phyloP scores from a whole-genome alignment of 2,113 vertebrate species.

The Columba janthina region DNA sequence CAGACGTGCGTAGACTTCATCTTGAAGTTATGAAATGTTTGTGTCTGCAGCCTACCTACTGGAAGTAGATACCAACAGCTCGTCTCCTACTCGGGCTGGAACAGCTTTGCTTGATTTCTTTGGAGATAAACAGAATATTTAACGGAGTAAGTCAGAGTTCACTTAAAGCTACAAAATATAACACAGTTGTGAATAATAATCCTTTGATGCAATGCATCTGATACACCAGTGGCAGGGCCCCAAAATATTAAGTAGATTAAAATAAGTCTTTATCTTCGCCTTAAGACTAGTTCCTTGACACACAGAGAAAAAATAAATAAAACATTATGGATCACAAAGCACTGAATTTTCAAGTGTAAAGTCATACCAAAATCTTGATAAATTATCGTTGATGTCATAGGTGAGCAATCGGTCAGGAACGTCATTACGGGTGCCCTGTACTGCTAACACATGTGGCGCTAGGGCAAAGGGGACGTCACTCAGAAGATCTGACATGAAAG shows the following conservation, averaged over 20 bases:
- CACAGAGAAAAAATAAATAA: not conserved
- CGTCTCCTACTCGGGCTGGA: not conserved
- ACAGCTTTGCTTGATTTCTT: not conserved
- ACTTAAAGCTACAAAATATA: not conserved
- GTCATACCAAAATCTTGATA: conserved; percentile 92
- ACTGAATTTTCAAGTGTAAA: conserved; percentile 97
- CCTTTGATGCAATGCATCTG: not conserved
- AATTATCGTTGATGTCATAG: conserved; percentile 81
- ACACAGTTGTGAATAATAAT: not conserved
- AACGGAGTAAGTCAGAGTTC: not conserved
- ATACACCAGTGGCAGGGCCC: not conserved
- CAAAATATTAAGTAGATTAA: not conserved
- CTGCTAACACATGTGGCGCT: conserved; percentile 87
- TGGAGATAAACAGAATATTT: not conserved
- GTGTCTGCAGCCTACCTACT: not conserved
- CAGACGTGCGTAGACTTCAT: not conserved
- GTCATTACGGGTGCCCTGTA: conserved; percentile 76
- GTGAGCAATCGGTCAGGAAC: conserved; percentile 82
- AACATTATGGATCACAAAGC: conserved; percentile 79
- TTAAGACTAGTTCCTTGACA: conserved; percentile 1
- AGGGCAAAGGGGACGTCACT: conserved; percentile 92
- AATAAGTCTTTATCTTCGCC: conserved; percentile 5
- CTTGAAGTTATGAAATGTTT: conserved; percentile 1
- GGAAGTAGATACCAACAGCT: not conserved
- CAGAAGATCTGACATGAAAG: conserved; percentile 83